Conservation (phyloP, 2,797 vertebrate genomes). For the Tamandua tetradactyla region DNA sequence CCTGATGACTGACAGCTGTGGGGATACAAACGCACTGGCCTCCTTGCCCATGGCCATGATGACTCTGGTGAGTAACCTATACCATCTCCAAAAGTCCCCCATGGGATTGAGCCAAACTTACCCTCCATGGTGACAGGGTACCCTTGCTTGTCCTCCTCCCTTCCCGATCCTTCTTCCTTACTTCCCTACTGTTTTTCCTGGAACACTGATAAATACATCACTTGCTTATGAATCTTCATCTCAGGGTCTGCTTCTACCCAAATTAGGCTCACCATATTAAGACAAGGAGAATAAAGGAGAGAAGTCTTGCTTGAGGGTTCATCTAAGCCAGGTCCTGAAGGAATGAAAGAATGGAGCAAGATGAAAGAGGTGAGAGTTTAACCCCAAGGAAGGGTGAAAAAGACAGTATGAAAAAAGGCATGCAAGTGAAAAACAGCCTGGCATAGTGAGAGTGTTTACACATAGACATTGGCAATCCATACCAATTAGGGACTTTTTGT, state of each 20-base stretch:
- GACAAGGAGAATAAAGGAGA: neutral
- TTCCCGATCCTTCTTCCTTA: neutral
- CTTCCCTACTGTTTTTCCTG: neutral
- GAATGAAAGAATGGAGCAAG: neutral
- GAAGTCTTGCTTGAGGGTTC: neutral
- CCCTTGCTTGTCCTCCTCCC: neutral
- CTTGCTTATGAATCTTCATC: neutral
- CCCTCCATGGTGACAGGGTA: neutral
- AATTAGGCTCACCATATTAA: constrained; percentile 2
- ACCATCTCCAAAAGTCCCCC: neutral
- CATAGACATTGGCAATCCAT: constrained; percentile 4
- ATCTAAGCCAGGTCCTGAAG: constrained; percentile 4
- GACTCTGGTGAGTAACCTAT: neutral
- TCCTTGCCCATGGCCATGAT: neutral
- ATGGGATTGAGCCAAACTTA: neutral
- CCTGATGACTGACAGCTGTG: neutral
- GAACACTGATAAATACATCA: constrained; percentile 32
- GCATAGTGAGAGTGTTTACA: neutral
- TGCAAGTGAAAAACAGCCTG: neutral
- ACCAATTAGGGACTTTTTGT: neutral
- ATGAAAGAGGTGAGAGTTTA: constrained; percentile 19
- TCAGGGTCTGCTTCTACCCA: neutral
- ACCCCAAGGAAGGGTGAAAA: neutral
- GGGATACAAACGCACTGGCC: neutral
- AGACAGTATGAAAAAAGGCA: neutral